Evolutionary conservation across 2,888 invertebrate species (phyloP).

Genomic region (Spilarctia lutea): DNA sequence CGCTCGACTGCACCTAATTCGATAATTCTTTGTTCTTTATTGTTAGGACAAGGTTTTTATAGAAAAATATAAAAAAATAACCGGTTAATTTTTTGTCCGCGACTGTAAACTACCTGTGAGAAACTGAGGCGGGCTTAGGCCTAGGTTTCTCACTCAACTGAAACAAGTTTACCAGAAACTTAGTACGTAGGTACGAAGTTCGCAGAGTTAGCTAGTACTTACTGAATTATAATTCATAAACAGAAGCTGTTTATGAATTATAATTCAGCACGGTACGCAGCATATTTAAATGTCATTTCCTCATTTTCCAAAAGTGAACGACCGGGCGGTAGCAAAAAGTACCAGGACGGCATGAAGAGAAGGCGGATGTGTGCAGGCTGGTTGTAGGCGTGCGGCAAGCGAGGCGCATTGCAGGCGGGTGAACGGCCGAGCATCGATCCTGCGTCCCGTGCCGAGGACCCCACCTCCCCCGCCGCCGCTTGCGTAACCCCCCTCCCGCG

Average conservation of each 20-base stretch:
- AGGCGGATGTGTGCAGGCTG: conserved; percentile 63
- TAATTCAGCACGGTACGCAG: too few species aligned
- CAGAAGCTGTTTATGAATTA: conserved; percentile 13
- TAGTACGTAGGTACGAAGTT: too few species aligned
- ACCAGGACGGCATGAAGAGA: conserved; percentile 73
- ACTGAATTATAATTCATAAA: conserved; percentile 25
- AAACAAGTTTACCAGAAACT: too few species aligned
- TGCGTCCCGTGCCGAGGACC: conserved; percentile 53
- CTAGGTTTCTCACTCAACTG: too few species aligned
- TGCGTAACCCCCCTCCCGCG: conserved; percentile 74
- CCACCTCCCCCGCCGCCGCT: conserved; percentile 55
- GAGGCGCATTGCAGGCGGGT: conserved; percentile 86
- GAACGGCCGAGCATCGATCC: conserved; percentile 85
- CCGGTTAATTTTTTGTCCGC: too few species aligned
- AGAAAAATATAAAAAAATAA: too few species aligned
- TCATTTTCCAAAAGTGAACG: conserved; percentile 53
- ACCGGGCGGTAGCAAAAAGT: conserved; percentile 55
- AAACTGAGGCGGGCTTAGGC: too few species aligned
- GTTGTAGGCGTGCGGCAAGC: conserved; percentile 54
- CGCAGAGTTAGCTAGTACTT: too few species aligned
- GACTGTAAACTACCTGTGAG: too few species aligned
- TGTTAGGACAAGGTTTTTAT: too few species aligned
- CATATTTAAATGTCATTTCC: conserved; percentile 43
- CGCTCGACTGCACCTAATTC: too few species aligned
- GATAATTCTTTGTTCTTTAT: too few species aligned